Evolutionary conservation across 2,888 invertebrate species (phyloP), one percentile per base, ranked within the genome.

Genomic region (Hydriomena furcata): DNA sequence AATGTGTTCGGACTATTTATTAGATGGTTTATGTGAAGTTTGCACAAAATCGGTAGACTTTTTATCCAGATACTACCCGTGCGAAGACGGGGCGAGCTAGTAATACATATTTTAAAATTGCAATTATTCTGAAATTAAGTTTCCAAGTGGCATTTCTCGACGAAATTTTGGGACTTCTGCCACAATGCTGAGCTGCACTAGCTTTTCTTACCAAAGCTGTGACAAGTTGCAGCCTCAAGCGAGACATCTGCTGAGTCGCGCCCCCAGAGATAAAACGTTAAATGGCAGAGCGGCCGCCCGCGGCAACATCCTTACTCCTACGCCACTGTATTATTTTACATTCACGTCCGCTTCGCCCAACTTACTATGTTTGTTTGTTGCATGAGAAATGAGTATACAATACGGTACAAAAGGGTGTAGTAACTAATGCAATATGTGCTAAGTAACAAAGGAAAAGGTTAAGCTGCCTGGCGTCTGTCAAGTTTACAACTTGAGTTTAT

Each of bases 251-350:
- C 44, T 35, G 35, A 45, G 32, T 35, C 42, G 36, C 25, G 17
- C 31, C 40, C 40, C 24, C 21, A 27, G 44, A 48, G 42, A 46
- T 49, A 56, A 45, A 49, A 28, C 49, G 36, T 43, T 31, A 46
- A 49, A 56, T 28, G 20, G 49, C 50, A 25, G 13, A 17, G 44
- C 37, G 49, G 12, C 23, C 7, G 37, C 50, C 21, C 8, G 13
- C 17, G 34, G 37, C 24, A 50, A 47, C 43, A 56, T 41, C 54
- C 34, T 46, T 34, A 53, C 12, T 21, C 38, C 27, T 23, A 24
- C 25, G 4, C 21, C 13, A 24, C 13, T 8, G 21, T 40, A 31
- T 51, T 42, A 52, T 32, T 47, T 47, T 34, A 47, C 37, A 42
- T 46, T 25, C 34, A 44, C 40, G 13, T 32, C 37, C 27, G 30